Conservation (phyloP, 2,797 vertebrate genomes). For the Microctenopoma lineatum region DNA sequence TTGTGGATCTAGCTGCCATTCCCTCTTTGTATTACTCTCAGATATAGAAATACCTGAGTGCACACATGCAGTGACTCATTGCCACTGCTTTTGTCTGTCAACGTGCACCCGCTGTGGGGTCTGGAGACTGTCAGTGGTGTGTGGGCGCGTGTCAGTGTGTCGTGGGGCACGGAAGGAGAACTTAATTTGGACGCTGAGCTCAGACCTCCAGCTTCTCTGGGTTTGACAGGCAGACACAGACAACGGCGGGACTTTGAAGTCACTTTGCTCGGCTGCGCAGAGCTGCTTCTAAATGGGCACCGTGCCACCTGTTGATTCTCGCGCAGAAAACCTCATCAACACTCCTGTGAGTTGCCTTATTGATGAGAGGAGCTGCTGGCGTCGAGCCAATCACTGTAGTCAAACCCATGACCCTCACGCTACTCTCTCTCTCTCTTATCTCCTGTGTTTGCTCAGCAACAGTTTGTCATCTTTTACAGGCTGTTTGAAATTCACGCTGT, state of each 20-base stretch:
- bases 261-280: constrained; percentile 24
- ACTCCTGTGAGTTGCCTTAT: constrained; percentile 14
- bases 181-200: constrained; percentile 58
- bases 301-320: constrained; percentile 65
- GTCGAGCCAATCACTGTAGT: constrained; percentile 43
- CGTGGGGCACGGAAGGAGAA: constrained; percentile 35
- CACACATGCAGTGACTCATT: constrained; percentile 23
- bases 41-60: constrained; percentile 12
- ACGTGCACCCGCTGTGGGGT: constrained; percentile 27
- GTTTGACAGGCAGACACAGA: constrained; percentile 43
- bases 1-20: constrained; percentile 14
- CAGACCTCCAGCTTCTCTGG: constrained; percentile 46
- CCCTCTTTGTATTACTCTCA: constrained; percentile 6
- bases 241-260: constrained; percentile 56
- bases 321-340: constrained; percentile 58
- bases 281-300: constrained; percentile 34
- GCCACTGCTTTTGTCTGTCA: constrained; percentile 38
- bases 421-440: constrained; percentile 6
- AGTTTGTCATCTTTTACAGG: constrained; percentile 25
- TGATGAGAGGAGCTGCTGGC: constrained; percentile 47
- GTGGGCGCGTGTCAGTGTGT: constrained; percentile 25
- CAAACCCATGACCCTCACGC: constrained; percentile 15
- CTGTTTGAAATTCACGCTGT: constrained; percentile 31
- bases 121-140: constrained; percentile 36
- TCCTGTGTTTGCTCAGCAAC: constrained; percentile 33